phyloP scores from a whole-genome alignment of 1,140 invertebrate genomes.

The silkworm (Bombyx mori) region DNA sequence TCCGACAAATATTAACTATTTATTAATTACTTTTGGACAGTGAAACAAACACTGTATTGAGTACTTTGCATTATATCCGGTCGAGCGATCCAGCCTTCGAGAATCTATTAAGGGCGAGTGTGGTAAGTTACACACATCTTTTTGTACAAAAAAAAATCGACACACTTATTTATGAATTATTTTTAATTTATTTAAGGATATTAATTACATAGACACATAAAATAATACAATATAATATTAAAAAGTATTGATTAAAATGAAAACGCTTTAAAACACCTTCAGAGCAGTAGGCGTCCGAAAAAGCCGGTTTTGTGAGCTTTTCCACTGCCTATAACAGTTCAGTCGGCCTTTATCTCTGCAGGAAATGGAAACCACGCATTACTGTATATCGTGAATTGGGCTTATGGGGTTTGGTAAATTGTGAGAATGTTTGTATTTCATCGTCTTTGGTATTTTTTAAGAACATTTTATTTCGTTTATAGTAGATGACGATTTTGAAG shows the following conservation, averaged over 20 bases:
- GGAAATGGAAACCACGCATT: no score
- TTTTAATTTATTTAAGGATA: conserved; percentile 3
- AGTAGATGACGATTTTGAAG: no score
- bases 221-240: conserved; percentile 2
- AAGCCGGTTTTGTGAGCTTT: conserved; percentile 46
- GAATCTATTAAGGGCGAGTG: conserved; percentile 18
- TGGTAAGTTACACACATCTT: conserved; percentile 19
- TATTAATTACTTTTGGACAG: conserved; percentile 43
- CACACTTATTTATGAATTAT: background rate
- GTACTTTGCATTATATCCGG: conserved; percentile 18
- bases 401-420: no score
- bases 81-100: conserved; percentile 17
- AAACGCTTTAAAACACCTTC: background rate
- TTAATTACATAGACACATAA: conserved; percentile 3
- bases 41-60: conserved; percentile 35
- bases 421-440: no score
- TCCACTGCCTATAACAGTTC: conserved; percentile 21
- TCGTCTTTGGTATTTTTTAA: no score
- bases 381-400: no score
- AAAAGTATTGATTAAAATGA: background rate
- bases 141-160: background rate
- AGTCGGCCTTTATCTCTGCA: conserved; percentile 2
- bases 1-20: conserved; percentile 28
- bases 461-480: no score
- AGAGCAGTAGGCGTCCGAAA: conserved; percentile 30